phyloP scores from a whole-genome alignment of 1,140 invertebrate species.

The Pollicipes pollicipes region DNA sequence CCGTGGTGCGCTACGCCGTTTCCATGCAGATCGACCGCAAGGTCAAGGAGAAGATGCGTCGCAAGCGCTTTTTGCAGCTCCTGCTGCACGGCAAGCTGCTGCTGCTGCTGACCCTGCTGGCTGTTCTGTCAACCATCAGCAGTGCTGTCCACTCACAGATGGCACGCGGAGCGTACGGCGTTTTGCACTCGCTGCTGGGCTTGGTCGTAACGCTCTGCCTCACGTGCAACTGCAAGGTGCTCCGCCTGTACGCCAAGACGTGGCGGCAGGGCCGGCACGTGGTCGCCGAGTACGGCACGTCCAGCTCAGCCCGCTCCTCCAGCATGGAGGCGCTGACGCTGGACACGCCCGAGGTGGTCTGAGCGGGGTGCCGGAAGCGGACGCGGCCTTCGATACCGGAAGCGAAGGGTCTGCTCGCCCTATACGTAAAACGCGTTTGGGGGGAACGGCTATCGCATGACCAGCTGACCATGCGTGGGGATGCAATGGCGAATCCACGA shows the following conservation, averaged over 20 bases:
- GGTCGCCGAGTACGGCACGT: neutral
- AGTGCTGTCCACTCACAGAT: constrained; percentile 20
- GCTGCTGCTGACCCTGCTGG: constrained; percentile 23
- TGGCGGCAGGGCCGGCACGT: constrained; percentile 7
- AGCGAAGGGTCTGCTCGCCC: too few species aligned
- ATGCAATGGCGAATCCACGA: too few species aligned
- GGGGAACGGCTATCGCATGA: too few species aligned
- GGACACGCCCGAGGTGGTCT: neutral
- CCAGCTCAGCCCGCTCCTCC: constrained; percentile 4
- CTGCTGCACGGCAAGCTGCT: constrained; percentile 40
- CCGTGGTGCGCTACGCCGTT: constrained; percentile 28
- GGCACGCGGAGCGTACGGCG: constrained; percentile 30
- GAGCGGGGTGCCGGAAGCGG: neutral
- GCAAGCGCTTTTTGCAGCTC: constrained; percentile 36
- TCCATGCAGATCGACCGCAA: constrained; percentile 19
- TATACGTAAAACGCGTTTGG: too few species aligned
- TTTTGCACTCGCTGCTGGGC: constrained; percentile 34
- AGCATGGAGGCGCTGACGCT: neutral
- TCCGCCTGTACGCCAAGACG: constrained; percentile 32
- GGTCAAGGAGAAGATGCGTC: constrained; percentile 38
- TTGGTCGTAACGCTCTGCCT: constrained; percentile 40
- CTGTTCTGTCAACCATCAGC: constrained; percentile 21
- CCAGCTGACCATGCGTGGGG: too few species aligned
- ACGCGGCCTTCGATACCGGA: too few species aligned
- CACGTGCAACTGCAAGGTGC: constrained; percentile 42